These are phyloP conservation scores for Serinus canaria DNA, from an alignment of 2,113 vertebrate species.

Conservation along the genomic window DNA sequence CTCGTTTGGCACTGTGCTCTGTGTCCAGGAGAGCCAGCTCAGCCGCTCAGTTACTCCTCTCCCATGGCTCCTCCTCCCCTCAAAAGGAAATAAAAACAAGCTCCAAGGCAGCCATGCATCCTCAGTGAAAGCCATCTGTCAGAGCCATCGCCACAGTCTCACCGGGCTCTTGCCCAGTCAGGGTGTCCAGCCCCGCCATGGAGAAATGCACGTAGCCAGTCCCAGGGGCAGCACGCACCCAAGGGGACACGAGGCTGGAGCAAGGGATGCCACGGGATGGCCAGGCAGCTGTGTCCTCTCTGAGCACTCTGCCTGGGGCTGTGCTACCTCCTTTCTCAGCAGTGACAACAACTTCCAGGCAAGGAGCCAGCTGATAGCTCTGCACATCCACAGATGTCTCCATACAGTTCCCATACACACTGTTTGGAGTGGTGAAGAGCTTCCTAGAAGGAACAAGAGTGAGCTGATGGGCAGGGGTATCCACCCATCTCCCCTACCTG, in stretches of 20 bases:
- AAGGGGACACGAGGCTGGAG: neutral
- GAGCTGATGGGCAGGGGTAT: neutral
- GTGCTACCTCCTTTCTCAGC: neutral
- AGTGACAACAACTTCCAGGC: neutral
- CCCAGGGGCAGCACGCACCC: neutral
- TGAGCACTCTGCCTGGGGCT: neutral
- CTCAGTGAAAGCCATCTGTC: slow-evolving; percentile 38
- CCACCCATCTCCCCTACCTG: neutral
- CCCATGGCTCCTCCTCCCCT: slow-evolving; percentile 29
- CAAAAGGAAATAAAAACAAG: slow-evolving; percentile 33
- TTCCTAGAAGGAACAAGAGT: neutral
- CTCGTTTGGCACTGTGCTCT: rapidly evolving
- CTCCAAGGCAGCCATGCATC: slow-evolving; percentile 29
- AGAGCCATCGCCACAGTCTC: neutral
- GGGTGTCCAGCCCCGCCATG: neutral
- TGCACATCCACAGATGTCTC: neutral
- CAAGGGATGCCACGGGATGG: neutral
- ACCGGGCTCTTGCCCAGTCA: neutral
- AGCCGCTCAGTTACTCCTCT: neutral
- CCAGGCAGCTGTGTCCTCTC: neutral
- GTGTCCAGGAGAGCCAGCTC: neutral
- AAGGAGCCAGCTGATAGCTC: slow-evolving; percentile 3
- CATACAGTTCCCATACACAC: neutral
- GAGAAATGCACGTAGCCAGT: neutral
- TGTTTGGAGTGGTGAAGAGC: neutral